Conservation (phyloP, 2,113 vertebrate genomes). For the Sterrhoptilus dennistouni region DNA sequence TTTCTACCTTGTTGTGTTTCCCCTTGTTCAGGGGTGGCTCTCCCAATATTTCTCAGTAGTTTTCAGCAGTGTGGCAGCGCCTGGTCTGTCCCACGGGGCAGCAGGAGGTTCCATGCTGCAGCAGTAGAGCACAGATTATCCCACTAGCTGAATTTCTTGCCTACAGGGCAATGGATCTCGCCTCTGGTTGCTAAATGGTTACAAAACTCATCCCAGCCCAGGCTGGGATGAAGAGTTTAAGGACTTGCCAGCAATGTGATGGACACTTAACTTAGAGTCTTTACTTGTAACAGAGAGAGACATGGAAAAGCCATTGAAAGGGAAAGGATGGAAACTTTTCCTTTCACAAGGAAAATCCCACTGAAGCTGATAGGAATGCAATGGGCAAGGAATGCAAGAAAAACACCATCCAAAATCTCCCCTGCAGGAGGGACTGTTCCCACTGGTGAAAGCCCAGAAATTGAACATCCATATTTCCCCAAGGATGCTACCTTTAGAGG, state of each 20-base stretch:
- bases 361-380: not conserved
- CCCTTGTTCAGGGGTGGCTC: not conserved
- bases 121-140: not conserved
- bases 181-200: not conserved
- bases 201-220: not conserved
- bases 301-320: not conserved
- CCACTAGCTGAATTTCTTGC: not conserved
- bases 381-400: not conserved
- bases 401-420: not conserved
- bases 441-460: not conserved
- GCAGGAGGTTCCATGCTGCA: not conserved
- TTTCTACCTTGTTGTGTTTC: not conserved
- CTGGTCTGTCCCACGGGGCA: rapidly evolving
- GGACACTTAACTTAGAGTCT: constrained; percentile 10
- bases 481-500: not conserved
- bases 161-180: not conserved
- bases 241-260: not conserved
- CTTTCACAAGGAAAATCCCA: not conserved
- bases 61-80: not conserved
- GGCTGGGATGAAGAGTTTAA: not conserved
- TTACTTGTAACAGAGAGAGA: not conserved
- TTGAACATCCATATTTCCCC: not conserved
- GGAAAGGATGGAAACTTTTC: not conserved
- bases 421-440: not conserved
- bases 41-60: not conserved